Base-by-base conservation (phyloP, 2,888 invertebrate species). In the Caenorhabditis zanzibari region DNA sequence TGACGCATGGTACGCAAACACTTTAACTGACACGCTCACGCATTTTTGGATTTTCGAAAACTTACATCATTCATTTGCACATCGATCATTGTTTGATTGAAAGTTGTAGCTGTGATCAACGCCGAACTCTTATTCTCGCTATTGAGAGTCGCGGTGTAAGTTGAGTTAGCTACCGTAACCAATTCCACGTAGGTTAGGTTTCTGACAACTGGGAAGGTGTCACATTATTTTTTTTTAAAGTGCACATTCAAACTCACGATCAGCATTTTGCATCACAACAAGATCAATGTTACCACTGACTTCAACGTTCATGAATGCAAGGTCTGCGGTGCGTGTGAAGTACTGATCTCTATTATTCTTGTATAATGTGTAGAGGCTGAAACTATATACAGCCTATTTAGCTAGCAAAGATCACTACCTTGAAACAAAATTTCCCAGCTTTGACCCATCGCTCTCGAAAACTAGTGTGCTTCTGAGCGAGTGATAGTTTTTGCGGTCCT, bases 401-500 rank as follows among this genome's bases (percentile, higher is more conserved):
- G n/a, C n/a, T n/a, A n/a, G n/a, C n/a, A n/a, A n/a, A n/a, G n/a
- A n/a, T n/a, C n/a, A n/a, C n/a, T n/a, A n/a, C n/a, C 32, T 58
- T 12, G 3, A 58, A 58, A 32, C n/a, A 2, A 58, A 24, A 1
- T 54, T 24, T 24, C 19, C 19, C 6, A 14, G 5, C 5, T n/a
- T n/a, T 6, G 10, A 38, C 2, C 38, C 38, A 10, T 6, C 10
- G 38, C 10, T 38, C 12, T 73, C 63, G 32, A 73, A 73, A 19
- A 61, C 41, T 10, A 73, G 7, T 10, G 52, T 59, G 41, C 73
- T 73, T 63, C 73, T 63, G 63, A 73, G 16, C 0, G 61, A 52
- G 49, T 26, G 12, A 19, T 63, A 63, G 28, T 63, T 63, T 16
- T 28, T n/a, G 19, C 26, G 38, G 22, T 73, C 52, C 24, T 52